Base-by-base conservation (phyloP, 2,113 vertebrate genomes). In the Aix galericulata region DNA sequence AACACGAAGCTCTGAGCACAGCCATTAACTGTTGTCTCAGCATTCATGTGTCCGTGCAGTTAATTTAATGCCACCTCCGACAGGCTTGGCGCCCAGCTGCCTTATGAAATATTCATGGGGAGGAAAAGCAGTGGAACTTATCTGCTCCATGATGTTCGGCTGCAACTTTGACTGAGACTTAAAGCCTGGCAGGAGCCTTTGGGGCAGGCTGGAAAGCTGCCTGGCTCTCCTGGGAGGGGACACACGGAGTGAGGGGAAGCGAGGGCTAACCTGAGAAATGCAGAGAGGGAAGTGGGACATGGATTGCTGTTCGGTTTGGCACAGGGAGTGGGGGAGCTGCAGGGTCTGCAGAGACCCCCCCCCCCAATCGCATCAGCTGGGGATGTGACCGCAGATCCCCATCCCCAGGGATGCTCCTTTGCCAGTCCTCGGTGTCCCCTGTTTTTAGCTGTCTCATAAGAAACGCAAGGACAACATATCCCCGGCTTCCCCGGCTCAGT, bases 101-200 rank as follows among this genome's bases (percentile, higher is more conserved):
- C 86, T 74, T 5, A 82, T 92, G 90, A 74, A 92, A 89, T 89
- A 92, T 92, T 89, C 71, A 89, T 92, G 77, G 59, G 1, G 36
- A 79, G 77, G 81, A 62, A 46, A 55, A 81, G 80, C 69, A 16
- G 56, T 66, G 80, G 75, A 77, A 85, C 75, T 85, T 81, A 81
- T 85, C 89, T 85, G 75, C 44, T 80, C 56, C 0, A 11, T 42
- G 11, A 71, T 81, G 85, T 72, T 81, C 73, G 31, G 75, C 36
- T 38, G 64, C 69, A 38, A 60, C 80, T 84, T 66, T 5, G 67
- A 44, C 38, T 13, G 56, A 80, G 89, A 32, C 63, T 76, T 21
- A 21, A 56, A 91, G 31, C 68, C 80, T 32, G 83, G 42, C 67
- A 32, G 67, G 55, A 94, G 63, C 64, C 56, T 77, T 69, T 13